Conservation (phyloP, 1,140 invertebrate genomes). For the Lordiphosa mommai region DNA sequence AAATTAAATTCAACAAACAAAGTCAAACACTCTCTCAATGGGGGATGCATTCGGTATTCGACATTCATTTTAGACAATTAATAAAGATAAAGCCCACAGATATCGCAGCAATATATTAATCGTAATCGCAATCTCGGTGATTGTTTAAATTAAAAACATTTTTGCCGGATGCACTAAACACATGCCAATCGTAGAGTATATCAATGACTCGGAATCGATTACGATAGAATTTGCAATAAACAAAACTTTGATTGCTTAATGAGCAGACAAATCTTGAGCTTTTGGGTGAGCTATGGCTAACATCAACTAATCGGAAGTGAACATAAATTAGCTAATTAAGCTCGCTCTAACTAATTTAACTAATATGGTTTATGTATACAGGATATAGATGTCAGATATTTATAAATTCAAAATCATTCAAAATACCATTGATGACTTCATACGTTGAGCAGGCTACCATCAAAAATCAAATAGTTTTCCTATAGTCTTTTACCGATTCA, state of each 20-base stretch:
- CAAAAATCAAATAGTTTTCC: no score
- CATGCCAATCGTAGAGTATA: slow-evolving; percentile 59
- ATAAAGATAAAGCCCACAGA: slow-evolving; percentile 40
- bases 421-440: no score
- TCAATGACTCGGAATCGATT: no score
- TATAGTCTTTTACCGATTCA: no score
- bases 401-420: no score
- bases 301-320: neutral
- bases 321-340: no score
- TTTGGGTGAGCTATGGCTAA: no score
- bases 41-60: slow-evolving; percentile 26
- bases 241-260: slow-evolving; percentile 56
- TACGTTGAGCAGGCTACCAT: no score
- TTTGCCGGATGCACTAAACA: slow-evolving; percentile 67
- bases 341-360: no score
- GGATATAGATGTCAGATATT: no score
- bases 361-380: no score
- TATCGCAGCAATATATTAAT: slow-evolving; percentile 40
- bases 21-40: slow-evolving; percentile 22
- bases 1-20: slow-evolving; percentile 61
- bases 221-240: slow-evolving; percentile 52
- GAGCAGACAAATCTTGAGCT: slow-evolving; percentile 1
- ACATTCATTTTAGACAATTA: slow-evolving; percentile 23
- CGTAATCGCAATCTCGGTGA: slow-evolving; percentile 30
- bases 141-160: slow-evolving; percentile 42